Evolutionary conservation across 2,113 vertebrate species (phyloP), one percentile per base, ranked within the genome.

Genomic region (Mastomys natalensis): DNA sequence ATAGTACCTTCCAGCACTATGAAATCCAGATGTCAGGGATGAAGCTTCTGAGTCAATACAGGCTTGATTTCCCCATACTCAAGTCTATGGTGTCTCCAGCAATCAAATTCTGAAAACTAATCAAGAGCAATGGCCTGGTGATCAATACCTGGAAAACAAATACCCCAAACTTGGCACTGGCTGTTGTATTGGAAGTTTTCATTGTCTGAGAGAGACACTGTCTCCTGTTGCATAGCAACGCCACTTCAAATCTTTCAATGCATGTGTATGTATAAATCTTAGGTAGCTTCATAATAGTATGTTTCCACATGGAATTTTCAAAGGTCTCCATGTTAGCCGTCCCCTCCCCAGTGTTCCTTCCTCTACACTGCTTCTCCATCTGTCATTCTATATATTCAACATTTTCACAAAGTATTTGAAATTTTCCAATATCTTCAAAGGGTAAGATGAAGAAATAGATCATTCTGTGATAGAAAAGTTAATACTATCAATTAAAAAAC

Each of bases 401-500:
- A 31, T 93, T 68, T 85, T 51, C 34, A 68, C 34, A 48, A 48
- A 68, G 21, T 43, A 72, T 96, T 95, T 58, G 81, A 96, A 87
- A 97, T 62, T 76, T 81, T 94, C 90, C 95, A 96, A 96, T 92
- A 77, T 94, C 73, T 94, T 76, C 22, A 88, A 98, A 43, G 97
- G 66, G 76, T 43, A 95, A 92, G 72, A 81, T 93, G 94, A 87
- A 66, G 17, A 98, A 98, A 93, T 81, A 96, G 76, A 91, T 96
- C 93, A 45, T 17, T 34, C 60, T 48, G 60, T 34, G 45, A 70
- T 51, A 96, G 94, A 98, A 97, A 97, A 97, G 90, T 96, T 92
- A 97, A 55, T 91, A 74, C 90, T 95, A 96, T 73, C 85, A 91
- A 80, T 94, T 97, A 97, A 98, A 98, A 89, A 48, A 8, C 19